Evolutionary conservation across 2,888 invertebrate genomes (phyloP).

Genomic region (Eupithecia subumbrata): DNA sequence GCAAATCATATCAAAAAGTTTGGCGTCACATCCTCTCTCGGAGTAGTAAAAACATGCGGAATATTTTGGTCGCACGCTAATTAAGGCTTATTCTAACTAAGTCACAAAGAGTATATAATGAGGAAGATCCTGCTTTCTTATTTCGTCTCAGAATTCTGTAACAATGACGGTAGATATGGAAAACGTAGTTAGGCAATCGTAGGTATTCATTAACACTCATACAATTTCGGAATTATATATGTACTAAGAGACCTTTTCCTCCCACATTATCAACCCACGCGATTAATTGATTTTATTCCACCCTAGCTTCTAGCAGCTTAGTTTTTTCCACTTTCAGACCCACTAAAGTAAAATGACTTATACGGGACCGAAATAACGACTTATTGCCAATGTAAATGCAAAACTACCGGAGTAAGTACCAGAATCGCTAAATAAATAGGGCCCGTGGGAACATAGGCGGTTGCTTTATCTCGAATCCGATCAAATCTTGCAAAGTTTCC

Average conservation of each 20-base stretch:
- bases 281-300: background rate
- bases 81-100: background rate
- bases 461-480: constrained; percentile 47
- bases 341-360: constrained; percentile 15
- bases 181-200: background rate
- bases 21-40: background rate
- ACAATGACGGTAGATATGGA: background rate
- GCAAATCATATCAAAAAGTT: constrained; percentile 5
- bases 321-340: constrained; percentile 3
- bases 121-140: background rate
- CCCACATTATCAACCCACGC: background rate
- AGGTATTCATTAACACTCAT: background rate
- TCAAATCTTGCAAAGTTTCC: constrained; percentile 49
- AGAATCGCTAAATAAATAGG: constrained; percentile 46
- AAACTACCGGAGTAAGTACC: constrained; percentile 39
- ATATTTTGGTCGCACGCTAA: background rate
- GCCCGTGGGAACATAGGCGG: constrained; percentile 44
- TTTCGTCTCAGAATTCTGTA: background rate
- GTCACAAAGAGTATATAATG: background rate
- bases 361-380: constrained; percentile 11
- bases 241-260: background rate
- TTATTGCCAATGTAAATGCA: constrained; percentile 29
- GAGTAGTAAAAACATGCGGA: background rate
- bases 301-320: background rate
- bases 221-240: background rate